Evolutionary conservation across 2,888 invertebrate genomes (phyloP), one percentile per base, ranked within the genome.

Genomic region (Ectobius pallidus): DNA sequence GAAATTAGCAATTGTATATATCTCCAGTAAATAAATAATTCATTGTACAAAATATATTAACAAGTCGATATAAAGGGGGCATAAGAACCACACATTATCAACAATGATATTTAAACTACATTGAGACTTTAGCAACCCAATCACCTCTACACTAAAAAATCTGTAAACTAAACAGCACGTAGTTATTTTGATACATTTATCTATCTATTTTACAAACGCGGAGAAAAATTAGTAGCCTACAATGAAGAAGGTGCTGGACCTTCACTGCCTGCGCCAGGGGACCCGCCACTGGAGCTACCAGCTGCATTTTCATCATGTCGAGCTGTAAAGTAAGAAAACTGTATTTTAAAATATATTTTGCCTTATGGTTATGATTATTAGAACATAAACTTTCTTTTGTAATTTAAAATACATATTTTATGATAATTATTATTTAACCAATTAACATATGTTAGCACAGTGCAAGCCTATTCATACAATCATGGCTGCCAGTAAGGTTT

Each of bases 231-330:
- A 52, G 52, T 14, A 14, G 49, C 14, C 25, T 52, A 52, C 22
- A 25, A 14, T 20, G 52, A 52, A 25, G 52, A 52, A 9, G 25
- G 52, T 25, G 22, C 20, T 52, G 52, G 52, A 25, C 25, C 52
- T 46, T 46, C 46, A 46, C 18, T 46, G n/a, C 18, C 46, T 11
- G 52, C 52, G 14, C 52, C 52, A 52, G 52, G 52, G 7, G 25
- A 25, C 14, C 25, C 63, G 2, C 42, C 63, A 63, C 63, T 63
- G 32, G 63, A 42, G 22, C 63, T 25, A 20, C 63, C 63, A 22
- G 63, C 63, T 42, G 63, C 63, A 63, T 25, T 42, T 16, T 63
- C 63, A 39, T 42, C 42, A 20, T 63, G 63, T 7, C 22, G 63
- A 63, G 63, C 63, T 63, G 42, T 22, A 63, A 63, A 22, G 3